Base-by-base conservation (phyloP, 2,888 invertebrate species). In the Notodonta dromedarius region DNA sequence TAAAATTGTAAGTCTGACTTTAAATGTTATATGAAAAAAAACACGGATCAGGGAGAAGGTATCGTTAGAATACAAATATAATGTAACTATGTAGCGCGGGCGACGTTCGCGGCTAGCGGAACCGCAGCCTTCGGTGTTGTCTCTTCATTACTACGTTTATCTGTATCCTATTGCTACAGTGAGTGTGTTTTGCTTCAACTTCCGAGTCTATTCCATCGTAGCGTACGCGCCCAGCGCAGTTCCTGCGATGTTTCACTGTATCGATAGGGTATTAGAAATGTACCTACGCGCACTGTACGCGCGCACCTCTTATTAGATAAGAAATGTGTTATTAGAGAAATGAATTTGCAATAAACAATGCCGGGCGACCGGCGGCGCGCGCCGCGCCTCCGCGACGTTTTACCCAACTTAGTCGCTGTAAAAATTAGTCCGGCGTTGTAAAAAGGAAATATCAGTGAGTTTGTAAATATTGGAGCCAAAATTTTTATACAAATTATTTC, bases 391-490 rank as follows among this genome's bases (percentile, higher is more conserved):
- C 73, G 76, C 80, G 68, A 58, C 75, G 70, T 74, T 82, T 82
- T 78, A 82, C 79, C 79, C 84, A 86, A 85, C 86, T 88, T 86
- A 83, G 88, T 87, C 87, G 79, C 83, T 91, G 86, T 90, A 86
- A 88, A 88, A 86, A 81, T 87, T 88, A 91, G 89, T 89, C 91
- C 89, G 90, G 90, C 86, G 77, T 87, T 90, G 87, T 90, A 91
- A 91, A 87, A 54, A 88, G 88, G 81, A 86, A 87, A 82, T 87
- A 86, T 85, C 89, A 89, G 85, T 82, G 83, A 79, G 76, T 77
- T 88, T 93, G 92, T 91, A 93, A 91, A 93, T 93, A 93, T 91
- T 90, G 86, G 89, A 89, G 87, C 84, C 89, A 88, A 92, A 91
- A 91, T 91, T 93, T 92, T 91, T 91, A 91, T 92, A 92, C 88